These are phyloP conservation scores for Taenaris catops DNA, from an alignment of 2,888 invertebrate genomes.

Conservation along the genomic window DNA sequence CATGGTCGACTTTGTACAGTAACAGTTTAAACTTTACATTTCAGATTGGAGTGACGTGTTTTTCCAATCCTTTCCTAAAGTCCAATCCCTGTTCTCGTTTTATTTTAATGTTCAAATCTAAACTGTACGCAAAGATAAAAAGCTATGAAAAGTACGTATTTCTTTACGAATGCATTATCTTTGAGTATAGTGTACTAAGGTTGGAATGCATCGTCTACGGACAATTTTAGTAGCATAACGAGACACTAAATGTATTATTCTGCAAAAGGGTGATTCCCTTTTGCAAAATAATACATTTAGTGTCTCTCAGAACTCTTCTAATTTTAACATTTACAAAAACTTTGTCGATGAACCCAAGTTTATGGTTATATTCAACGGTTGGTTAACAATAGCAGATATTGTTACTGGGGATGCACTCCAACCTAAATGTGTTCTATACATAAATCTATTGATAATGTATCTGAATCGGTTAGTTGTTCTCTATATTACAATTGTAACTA, in stretches of 20 bases:
- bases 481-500: constrained; percentile 10
- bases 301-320: too few species aligned
- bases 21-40: constrained; percentile 36
- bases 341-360: too few species aligned
- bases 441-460: constrained; percentile 4
- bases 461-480: constrained; percentile 9
- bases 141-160: not conserved
- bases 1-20: constrained; percentile 34
- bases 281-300: too few species aligned
- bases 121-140: constrained; percentile 26
- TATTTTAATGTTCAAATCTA: constrained; percentile 25
- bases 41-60: constrained; percentile 51
- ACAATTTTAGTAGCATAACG: too few species aligned
- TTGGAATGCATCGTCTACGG: too few species aligned
- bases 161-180: not conserved
- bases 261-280: too few species aligned
- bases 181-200: not conserved
- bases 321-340: too few species aligned
- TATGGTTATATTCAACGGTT: too few species aligned
- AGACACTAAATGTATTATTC: too few species aligned
- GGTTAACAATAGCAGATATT: too few species aligned
- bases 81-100: constrained; percentile 24
- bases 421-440: constrained; percentile 6
- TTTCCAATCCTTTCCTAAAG: constrained; percentile 32
- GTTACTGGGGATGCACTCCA: too few species aligned